phyloP scores from a whole-genome alignment of 2,113 vertebrate genomes.

The Spermophilus dauricus region DNA sequence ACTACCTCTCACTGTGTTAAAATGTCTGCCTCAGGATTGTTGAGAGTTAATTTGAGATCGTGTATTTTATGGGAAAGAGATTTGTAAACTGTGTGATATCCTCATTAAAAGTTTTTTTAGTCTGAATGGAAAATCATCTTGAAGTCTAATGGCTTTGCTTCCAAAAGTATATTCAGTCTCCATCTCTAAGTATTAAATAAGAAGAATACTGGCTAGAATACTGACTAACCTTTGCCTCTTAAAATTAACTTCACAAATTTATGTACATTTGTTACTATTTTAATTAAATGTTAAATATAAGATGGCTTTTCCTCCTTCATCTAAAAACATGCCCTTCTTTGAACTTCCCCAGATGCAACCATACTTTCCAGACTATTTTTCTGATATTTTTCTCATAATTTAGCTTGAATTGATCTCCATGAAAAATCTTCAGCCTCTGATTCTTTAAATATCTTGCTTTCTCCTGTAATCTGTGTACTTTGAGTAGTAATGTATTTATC shows the following conservation, averaged over 20 bases:
- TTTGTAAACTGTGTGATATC: neutral
- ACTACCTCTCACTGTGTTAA: neutral
- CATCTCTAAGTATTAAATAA: neutral
- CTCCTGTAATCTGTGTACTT: neutral
- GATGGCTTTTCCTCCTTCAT: neutral
- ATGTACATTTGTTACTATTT: neutral
- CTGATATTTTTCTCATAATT: neutral
- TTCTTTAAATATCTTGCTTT: conserved; percentile 54
- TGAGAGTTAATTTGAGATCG: neutral
- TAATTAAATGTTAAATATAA: conserved; percentile 33
- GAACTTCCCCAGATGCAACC: neutral
- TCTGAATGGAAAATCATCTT: conserved; percentile 19
- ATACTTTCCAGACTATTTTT: conserved; percentile 35
- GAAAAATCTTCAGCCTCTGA: neutral
- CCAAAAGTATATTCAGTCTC: neutral
- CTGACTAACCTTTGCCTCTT: neutral
- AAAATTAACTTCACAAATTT: neutral
- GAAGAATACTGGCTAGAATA: neutral
- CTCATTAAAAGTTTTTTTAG: conserved; percentile 7
- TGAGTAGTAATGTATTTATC: neutral
- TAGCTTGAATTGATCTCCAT: conserved; percentile 46
- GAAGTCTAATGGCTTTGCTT: conserved; percentile 21
- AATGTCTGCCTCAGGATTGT: conserved; percentile 22
- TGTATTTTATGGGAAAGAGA: conserved; percentile 37
- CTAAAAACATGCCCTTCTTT: neutral